Evolutionary conservation across 2,888 invertebrate genomes (phyloP), one percentile per base, ranked within the genome.

Genomic region (Microctonus brassicae): DNA sequence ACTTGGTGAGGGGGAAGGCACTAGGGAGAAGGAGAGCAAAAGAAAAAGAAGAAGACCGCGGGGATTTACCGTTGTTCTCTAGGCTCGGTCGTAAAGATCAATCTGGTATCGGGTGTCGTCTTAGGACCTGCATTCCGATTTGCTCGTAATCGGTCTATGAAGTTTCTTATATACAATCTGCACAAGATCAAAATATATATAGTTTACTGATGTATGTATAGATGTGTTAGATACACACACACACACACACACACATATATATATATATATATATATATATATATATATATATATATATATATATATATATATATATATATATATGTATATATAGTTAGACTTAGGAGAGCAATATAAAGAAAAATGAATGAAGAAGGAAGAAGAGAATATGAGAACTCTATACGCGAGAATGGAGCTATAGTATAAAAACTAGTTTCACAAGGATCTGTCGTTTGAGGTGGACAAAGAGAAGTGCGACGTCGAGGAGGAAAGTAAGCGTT

Each of bases 361-460:
- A 62, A 42, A 61, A 52, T 29, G 5, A 29, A 60, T 4, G 26
- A 62, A 55, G 29, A 57, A 24, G 55, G 20, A 20, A 68, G 60
- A 52, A 61, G 69, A 65, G 73, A 73, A 62, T 62, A 42, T 55
- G 73, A 58, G 7, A 17, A 26, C 52, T 73, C 39, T 62, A 64
- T 64, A 65, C 53, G 57, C 61, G 66, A 65, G 74, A 47, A 62
- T 60, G 61, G 65, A 71, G 34, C 66, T 61, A 52, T 34, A 60
- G 9, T 63, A 36, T 29, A 69, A 69, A 69, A 69, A 69, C 69
- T 69, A 63, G 63, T 63, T 24, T 39, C 62, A 74, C 62, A 67
- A 67, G 62, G 55, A 58, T 53, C 47, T 34, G 52, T 69, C 17
- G 57, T 57, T 47, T 52, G 53, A 52, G 68, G 71, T 52, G 47